phyloP scores from a whole-genome alignment of 2,888 invertebrate genomes.

The Drosophila parthenogenetica region DNA sequence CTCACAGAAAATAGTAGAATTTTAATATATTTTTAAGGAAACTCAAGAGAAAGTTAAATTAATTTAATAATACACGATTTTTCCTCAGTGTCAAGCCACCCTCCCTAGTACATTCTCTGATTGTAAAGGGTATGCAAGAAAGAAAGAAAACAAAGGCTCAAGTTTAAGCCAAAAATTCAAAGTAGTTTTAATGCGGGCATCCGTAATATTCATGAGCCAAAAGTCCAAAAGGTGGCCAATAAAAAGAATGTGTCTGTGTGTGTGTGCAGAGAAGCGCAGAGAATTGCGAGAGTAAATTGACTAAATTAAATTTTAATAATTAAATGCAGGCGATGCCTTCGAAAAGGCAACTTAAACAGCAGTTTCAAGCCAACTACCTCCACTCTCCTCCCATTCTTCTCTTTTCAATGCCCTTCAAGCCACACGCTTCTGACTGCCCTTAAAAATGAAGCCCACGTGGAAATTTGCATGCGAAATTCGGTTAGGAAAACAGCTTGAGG shows the following conservation, averaged over 20 bases:
- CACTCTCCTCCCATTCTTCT: not conserved
- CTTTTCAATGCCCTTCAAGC: no score
- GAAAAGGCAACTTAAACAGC: constrained; percentile 22
- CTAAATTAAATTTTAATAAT: constrained; percentile 80
- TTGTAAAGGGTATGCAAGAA: constrained; percentile 3
- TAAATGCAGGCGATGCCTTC: constrained; percentile 60
- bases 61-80: no score
- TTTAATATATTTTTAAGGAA: no score
- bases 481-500: constrained; percentile 70
- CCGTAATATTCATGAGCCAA: constrained; percentile 53
- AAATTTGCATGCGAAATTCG: constrained; percentile 77
- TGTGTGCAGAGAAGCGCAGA: constrained; percentile 2
- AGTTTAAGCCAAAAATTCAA: constrained; percentile 35
- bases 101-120: not conserved
- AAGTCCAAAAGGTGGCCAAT: constrained; percentile 46
- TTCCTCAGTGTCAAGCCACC: no score
- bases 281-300: constrained; percentile 55
- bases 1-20: no score
- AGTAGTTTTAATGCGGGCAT: constrained; percentile 52
- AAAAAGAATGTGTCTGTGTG: constrained; percentile 34
- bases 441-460: constrained; percentile 52
- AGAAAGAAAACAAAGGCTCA: constrained; percentile 18
- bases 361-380: constrained; percentile 7
- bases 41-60: no score
- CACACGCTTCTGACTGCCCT: not conserved